Base-by-base conservation (phyloP, 2,888 invertebrate species). In the Smittia sp. region DNA sequence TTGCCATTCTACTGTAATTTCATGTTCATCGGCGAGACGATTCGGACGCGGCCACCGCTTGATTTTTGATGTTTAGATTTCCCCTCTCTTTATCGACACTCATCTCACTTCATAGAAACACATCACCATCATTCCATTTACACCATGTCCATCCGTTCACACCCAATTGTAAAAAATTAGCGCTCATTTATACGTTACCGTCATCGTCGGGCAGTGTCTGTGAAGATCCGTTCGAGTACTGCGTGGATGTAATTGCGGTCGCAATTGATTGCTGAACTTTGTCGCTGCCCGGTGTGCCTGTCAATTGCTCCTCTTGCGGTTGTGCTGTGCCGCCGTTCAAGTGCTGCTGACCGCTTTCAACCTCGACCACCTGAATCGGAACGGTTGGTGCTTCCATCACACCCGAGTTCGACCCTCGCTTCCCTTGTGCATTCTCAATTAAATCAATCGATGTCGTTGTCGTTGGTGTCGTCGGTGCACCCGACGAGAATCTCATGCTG, bases 381-480 rank as follows among this genome's bases (percentile, higher is more conserved):
- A n/a, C 25, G 3, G 63, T 2, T 4, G 25, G 25, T n/a, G 63
- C 11, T n/a, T 27, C n/a, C 22, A 27, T 13, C 18, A 63, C 25
- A 7, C 27, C 62, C 24, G 72, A 54, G 2, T 7, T 62, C 20
- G 72, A 72, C 18, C 62, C 72, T 9, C 72, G 72, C 9, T 72
- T 72, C 32, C 62, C 72, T 27, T 63, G 63, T 22, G 25, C 22
- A 25, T 20, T 63, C 38, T 72, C 72, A 72, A 72, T 72, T 58
- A 72, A n/a, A 39, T 72, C 72, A 22, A 72, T 72, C 54, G 72
- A 62, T 62, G 72, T 72, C 20, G 72, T 72, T 39, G 72, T 72
- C 38, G 72, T 72, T 39, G 72, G 72, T 7, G 72, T 72, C 11
- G 62, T 38, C 22, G 58, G 62, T 62, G 62, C 72, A 62, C 32